Evolutionary conservation across 2,113 vertebrate genomes (phyloP).

Genomic region (Paralichthys olivaceus): DNA sequence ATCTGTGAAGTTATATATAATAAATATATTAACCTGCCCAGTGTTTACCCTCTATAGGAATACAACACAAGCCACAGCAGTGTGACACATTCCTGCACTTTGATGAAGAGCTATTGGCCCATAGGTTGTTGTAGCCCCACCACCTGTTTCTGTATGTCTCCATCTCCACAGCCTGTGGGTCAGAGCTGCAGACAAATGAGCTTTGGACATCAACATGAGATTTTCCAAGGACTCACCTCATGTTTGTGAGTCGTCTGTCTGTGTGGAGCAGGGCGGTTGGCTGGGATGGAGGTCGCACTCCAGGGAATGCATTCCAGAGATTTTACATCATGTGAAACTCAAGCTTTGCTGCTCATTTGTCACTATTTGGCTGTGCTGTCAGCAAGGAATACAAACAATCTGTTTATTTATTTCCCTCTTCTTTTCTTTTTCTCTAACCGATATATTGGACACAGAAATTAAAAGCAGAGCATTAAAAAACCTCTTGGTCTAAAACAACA

Average conservation of each 20-base stretch:
- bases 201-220: constrained; percentile 23
- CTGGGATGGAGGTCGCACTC: constrained; percentile 51
- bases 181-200: constrained; percentile 43
- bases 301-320: constrained; percentile 74
- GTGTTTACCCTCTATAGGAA: neutral
- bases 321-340: constrained; percentile 79
- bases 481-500: neutral
- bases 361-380: constrained; percentile 44
- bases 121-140: neutral
- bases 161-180: neutral
- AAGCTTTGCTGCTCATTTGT: constrained; percentile 59
- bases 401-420: constrained; percentile 6
- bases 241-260: constrained; percentile 44
- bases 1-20: neutral
- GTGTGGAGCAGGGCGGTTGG: constrained; percentile 42
- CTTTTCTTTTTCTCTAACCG: constrained; percentile 1
- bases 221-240: constrained; percentile 46
- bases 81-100: constrained; percentile 23
- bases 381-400: constrained; percentile 55
- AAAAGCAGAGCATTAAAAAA: neutral
- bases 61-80: neutral
- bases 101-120: neutral
- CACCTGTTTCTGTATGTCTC: constrained; percentile 49
- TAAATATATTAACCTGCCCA: neutral
- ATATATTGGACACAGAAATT: neutral